Evolutionary conservation across 2,888 invertebrate genomes (phyloP).

Genomic region (Hofmannophila pseudospretella): DNA sequence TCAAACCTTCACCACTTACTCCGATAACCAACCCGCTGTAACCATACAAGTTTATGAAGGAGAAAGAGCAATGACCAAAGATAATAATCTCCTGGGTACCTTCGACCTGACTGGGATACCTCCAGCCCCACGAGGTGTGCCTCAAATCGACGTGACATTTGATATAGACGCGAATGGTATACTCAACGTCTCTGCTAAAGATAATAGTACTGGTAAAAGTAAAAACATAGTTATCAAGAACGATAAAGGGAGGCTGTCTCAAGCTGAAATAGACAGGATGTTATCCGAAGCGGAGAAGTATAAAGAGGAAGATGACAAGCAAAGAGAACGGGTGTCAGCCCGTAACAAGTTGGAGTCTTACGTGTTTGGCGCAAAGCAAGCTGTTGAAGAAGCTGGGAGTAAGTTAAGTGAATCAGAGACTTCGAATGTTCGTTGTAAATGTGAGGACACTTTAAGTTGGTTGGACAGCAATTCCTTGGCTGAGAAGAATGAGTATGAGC

Average conservation of each 20-base stretch:
- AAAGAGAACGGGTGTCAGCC: slow-evolving; percentile 80
- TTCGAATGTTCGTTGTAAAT: slow-evolving; percentile 60
- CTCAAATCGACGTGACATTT: slow-evolving; percentile 83
- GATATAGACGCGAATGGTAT: no score
- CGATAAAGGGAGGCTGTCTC: slow-evolving; percentile 88
- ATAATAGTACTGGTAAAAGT: slow-evolving; percentile 80
- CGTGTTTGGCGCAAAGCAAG: slow-evolving; percentile 82
- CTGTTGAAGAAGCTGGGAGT: slow-evolving; percentile 76
- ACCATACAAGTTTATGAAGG: slow-evolving; percentile 86
- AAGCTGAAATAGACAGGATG: slow-evolving; percentile 91
- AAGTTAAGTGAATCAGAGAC: slow-evolving; percentile 80
- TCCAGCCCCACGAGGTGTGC: slow-evolving; percentile 81
- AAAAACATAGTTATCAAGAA: slow-evolving; percentile 89
- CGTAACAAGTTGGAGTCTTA: slow-evolving; percentile 85
- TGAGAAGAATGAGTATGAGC: slow-evolving; percentile 82
- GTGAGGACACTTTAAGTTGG: slow-evolving; percentile 81
- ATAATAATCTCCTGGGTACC: slow-evolving; percentile 82
- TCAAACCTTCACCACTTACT: slow-evolving; percentile 86
- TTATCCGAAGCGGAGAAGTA: slow-evolving; percentile 85
- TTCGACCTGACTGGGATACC: slow-evolving; percentile 83
- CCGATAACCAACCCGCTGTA: slow-evolving; percentile 87
- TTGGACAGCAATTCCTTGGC: slow-evolving; percentile 82
- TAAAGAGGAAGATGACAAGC: slow-evolving; percentile 82
- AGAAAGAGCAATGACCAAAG: slow-evolving; percentile 87
- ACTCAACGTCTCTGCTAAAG: slow-evolving; percentile 90